These are phyloP conservation scores for Macquaria ambigua DNA, from an alignment of 2,113 vertebrate species.

Conservation along the genomic window DNA sequence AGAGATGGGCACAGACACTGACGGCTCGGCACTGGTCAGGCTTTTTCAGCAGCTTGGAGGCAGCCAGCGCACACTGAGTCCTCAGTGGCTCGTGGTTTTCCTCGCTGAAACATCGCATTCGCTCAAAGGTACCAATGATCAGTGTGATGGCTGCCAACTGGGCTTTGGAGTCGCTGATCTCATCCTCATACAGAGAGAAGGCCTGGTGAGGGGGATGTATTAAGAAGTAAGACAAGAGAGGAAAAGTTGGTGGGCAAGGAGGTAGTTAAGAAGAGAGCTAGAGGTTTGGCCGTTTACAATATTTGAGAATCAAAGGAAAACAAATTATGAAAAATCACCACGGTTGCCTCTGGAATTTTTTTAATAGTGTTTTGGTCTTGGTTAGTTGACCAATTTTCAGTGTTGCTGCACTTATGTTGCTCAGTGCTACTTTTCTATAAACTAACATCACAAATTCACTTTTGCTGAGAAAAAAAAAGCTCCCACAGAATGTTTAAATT, in stretches of 20 bases:
- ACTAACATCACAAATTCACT: background rate
- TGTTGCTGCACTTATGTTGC: background rate
- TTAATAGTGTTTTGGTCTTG: background rate
- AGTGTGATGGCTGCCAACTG: slow-evolving; percentile 98
- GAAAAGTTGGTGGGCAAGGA: background rate
- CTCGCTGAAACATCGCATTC: slow-evolving; percentile 97
- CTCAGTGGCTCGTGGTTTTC: slow-evolving; percentile 98
- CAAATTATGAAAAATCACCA: background rate
- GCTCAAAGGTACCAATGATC: slow-evolving; percentile 98
- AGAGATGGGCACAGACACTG: slow-evolving; percentile 97
- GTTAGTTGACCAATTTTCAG: background rate
- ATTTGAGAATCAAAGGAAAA: background rate
- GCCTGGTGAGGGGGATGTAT: slow-evolving; percentile 83
- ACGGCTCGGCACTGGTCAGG: slow-evolving; percentile 97
- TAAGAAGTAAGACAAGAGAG: background rate
- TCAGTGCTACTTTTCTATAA: background rate
- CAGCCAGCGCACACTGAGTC: slow-evolving; percentile 96
- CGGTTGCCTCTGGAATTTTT: background rate
- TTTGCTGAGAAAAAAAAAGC: background rate
- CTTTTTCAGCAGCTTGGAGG: slow-evolving; percentile 98
- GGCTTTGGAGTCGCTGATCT: slow-evolving; percentile 99
- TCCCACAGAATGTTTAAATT: background rate
- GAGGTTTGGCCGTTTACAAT: background rate
- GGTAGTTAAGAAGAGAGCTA: background rate
- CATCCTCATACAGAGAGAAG: slow-evolving; percentile 98